Evolutionary conservation across 2,888 invertebrate species (phyloP), one percentile per base, ranked within the genome.

Genomic region (Heterodera filipjevi): DNA sequence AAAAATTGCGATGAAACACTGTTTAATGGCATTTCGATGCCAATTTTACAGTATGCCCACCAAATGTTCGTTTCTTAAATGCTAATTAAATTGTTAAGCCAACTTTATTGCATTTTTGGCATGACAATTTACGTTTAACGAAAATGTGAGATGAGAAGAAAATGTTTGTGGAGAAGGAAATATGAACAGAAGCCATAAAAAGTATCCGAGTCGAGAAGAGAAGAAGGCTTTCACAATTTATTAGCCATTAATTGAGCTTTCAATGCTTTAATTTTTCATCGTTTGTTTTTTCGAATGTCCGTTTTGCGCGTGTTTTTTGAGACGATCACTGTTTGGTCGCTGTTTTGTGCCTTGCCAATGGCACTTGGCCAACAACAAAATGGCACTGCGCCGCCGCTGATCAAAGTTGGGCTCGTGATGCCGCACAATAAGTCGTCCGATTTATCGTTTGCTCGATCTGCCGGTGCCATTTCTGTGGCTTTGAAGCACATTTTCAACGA

Each of bases 321-420:
- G 10, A 22, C 59, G 22, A 1, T 22, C 2, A 12, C 59, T 27
- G 5, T 59, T n/a, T 59, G 19, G 5, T 59, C 27, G 59, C 27
- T 59, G 5, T 59, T 59, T 59, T n/a, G 59, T n/a, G 27, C 27
- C 27, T 59, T 59, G 0, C 59, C 10, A 59, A 59, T n/a, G 10
- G 27, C 27, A 59, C 2, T 59, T n/a, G 59, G 59, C 59, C 59
- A 59, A 59, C 59, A 59, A 12, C 59, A 59, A 59, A 59, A 59
- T 30, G 71, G 32, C 8, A 39, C 59, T 10, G 59, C 49, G 49
- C 33, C n/a, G n/a, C n/a, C 44, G 46, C 33, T 32, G 22, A 73
- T 97, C 86, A 93, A 94, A 89, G 92, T 93, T 75, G 90, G 90
- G 86, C 71, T 82, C 79, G 78, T 79, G 39, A 81, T 83, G 44